phyloP scores from a whole-genome alignment of 2,888 invertebrate species.

The Euspilapteryx auroguttella region DNA sequence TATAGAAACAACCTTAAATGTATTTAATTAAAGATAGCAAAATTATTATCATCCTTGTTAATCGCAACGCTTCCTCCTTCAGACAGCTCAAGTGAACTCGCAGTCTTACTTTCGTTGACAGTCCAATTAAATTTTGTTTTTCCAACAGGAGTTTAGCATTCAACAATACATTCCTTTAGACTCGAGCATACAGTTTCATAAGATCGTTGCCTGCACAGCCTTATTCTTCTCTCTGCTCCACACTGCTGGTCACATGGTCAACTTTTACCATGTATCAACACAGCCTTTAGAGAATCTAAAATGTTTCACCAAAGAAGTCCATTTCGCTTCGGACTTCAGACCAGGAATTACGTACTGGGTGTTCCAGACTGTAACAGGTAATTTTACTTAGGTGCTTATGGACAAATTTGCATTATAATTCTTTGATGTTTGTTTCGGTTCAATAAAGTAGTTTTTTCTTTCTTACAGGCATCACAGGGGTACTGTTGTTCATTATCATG shows the following conservation, averaged over 20 bases:
- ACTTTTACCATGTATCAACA: constrained; percentile 96
- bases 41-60: no score
- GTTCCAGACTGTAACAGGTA: constrained; percentile 92
- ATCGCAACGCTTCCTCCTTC: no score
- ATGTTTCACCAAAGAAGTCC: constrained; percentile 91
- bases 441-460: background rate
- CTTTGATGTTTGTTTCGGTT: no score
- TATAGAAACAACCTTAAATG: no score
- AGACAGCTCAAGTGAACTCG: no score
- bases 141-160: constrained; percentile 76
- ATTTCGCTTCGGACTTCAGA: constrained; percentile 91
- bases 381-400: constrained; percentile 9
- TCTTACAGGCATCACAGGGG: constrained; percentile 78
- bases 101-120: no score
- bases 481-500: constrained; percentile 86
- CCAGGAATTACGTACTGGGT: constrained; percentile 96
- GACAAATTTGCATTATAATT: no score
- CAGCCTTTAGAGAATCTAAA: constrained; percentile 91
- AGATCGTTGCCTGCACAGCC: constrained; percentile 94
- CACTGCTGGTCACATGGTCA: constrained; percentile 93
- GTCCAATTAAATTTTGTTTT: no score
- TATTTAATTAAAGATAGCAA: no score
- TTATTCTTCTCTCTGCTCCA: constrained; percentile 91
- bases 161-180: constrained; percentile 94
- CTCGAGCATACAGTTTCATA: constrained; percentile 95